Evolutionary conservation across 2,113 vertebrate genomes (phyloP).

Genomic region (Nansenia antarctica): DNA sequence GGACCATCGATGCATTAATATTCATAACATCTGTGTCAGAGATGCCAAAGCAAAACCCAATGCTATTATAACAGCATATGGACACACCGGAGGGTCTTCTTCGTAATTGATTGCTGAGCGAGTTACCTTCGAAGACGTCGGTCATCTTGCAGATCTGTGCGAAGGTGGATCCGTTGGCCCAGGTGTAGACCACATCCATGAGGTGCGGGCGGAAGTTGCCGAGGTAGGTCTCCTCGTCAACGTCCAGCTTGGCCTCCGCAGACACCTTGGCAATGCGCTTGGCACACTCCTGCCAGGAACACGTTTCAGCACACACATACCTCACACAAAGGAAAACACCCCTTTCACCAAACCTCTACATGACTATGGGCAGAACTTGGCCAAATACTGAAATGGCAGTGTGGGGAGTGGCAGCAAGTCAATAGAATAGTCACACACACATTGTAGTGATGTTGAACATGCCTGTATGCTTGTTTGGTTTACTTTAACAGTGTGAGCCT

Average conservation of each 20-base stretch:
- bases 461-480: too few relatives aligned
- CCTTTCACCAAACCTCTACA: not conserved
- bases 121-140: conserved; percentile 94
- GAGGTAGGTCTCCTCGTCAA: conserved; percentile 92
- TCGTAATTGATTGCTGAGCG: too few relatives aligned
- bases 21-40: too few relatives aligned
- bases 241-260: conserved; percentile 94
- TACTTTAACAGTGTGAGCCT: too few relatives aligned
- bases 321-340: not conserved
- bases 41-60: too few relatives aligned
- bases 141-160: conserved; percentile 99
- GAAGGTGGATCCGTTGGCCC: conserved; percentile 94
- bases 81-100: too few relatives aligned
- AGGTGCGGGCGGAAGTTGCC: conserved; percentile 92
- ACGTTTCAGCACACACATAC: too few relatives aligned
- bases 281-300: conserved; percentile 86
- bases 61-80: too few relatives aligned
- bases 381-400: too few relatives aligned
- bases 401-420: not conserved
- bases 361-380: not conserved
- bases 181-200: conserved; percentile 96
- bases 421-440: not conserved
- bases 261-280: conserved; percentile 97
- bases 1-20: too few relatives aligned
- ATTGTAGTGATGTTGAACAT: not conserved